phyloP scores from a whole-genome alignment of 2,888 invertebrate species.

The Acleris sparsana region DNA sequence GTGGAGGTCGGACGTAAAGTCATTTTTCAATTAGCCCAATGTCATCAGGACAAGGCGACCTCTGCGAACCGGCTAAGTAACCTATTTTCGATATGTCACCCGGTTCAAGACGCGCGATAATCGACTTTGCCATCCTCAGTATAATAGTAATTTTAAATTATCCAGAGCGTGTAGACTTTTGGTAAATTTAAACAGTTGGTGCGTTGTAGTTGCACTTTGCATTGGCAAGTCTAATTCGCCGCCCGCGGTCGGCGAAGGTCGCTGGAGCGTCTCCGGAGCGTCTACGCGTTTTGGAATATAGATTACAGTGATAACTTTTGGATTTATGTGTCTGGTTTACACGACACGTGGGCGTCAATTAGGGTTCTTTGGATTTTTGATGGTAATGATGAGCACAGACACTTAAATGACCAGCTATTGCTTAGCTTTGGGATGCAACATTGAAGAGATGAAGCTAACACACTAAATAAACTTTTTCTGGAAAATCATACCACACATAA shows the following conservation, averaged over 20 bases:
- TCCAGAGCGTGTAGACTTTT: conserved; percentile 46
- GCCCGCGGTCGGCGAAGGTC: conserved; percentile 9
- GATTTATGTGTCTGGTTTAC: conserved; percentile 13
- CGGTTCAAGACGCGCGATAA: conserved; percentile 46
- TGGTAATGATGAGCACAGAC: too few species aligned
- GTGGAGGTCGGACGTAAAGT: conserved; percentile 72
- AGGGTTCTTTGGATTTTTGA: not conserved
- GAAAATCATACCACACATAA: too few species aligned
- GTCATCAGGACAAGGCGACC: conserved; percentile 73
- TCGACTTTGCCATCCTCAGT: conserved; percentile 49
- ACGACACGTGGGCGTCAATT: not conserved
- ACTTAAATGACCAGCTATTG: too few species aligned
- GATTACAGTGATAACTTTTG: not conserved
- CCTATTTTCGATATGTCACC: conserved; percentile 44
- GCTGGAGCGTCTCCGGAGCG: conserved; percentile 13
- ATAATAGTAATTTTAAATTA: conserved; percentile 51
- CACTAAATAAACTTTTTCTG: too few species aligned
- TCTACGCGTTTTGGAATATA: conserved; percentile 16
- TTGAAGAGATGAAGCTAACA: too few species aligned
- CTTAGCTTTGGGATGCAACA: too few species aligned
- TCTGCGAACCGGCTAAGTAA: conserved; percentile 55
- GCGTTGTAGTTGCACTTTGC: conserved; percentile 37
- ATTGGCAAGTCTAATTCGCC: conserved; percentile 21
- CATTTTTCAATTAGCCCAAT: conserved; percentile 79
- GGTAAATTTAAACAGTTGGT: conserved; percentile 66